Evolutionary conservation across 1,140 invertebrate species (phyloP), one percentile per base, ranked within the genome.

Genomic region (Sarcophaga peregrina): DNA sequence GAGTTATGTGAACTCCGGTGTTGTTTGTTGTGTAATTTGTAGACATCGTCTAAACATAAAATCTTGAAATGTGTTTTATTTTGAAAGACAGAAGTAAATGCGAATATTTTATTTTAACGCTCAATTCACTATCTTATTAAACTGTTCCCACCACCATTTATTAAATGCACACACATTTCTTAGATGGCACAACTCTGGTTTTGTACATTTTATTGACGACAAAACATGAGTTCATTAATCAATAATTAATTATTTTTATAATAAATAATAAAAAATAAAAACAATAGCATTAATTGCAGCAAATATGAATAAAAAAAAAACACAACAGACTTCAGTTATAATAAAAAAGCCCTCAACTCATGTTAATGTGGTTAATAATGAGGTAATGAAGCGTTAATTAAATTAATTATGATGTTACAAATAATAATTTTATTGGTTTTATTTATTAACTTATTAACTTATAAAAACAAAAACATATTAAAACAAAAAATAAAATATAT

Each of bases 161-260:
- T 25, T 68, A 25, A 68, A 10, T 20, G 62, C 20, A 37, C 25
- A 37, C 25, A 4, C 25, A 37, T 37, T 37, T 37, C 1, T 37
- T 37, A 2, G 25, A 37, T 37, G 17, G 20, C 8, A 17, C 62
- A 68, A 8, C 17, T 25, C 62, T 9, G 62, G 7, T 58, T 58
- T 3, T 68, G n/a, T 8, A 20, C 17, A 68, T 9, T 68, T 10
- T 68, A 68, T 68, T 68, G 20, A 68, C 17, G n/a, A 68, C 62
- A 68, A 68, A 68, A 20, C 62, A 68, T 68, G 62, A 68, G 62
- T 68, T 68, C n/a, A 68, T 68, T 68, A 68, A 68, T 68, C 62
- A 68, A 25, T 68, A 68, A 68, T 68, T 68, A 68, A 20, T 68
- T n/a, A 58, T 58, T 37, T 58, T 58, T 58, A 58, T 58, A 58